phyloP scores from a whole-genome alignment of 1,140 invertebrate species.

The Acyrthosiphon pisum region DNA sequence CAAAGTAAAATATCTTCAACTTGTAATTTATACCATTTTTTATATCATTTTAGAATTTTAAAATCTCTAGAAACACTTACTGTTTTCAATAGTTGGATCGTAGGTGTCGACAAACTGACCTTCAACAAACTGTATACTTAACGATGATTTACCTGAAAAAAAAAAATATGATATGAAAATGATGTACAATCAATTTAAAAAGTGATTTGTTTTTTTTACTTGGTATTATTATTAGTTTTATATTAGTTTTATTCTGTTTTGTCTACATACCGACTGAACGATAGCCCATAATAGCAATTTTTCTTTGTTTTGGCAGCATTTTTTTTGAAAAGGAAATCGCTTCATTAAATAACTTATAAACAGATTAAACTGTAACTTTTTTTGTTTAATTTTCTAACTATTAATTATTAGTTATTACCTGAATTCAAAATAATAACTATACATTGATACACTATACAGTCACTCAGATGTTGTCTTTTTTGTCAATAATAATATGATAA shows the following conservation, averaged over 20 bases:
- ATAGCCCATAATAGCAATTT: slow-evolving; percentile 97
- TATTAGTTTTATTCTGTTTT: slow-evolving; percentile 39
- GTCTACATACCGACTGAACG: slow-evolving; percentile 86
- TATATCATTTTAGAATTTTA: background rate
- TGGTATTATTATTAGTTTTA: background rate
- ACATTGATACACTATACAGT: too few species aligned
- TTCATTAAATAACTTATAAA: background rate
- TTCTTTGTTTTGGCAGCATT: slow-evolving; percentile 88
- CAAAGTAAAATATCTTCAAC: background rate
- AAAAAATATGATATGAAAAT: background rate
- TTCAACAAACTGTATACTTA: slow-evolving; percentile 98
- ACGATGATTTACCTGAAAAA: slow-evolving; percentile 89
- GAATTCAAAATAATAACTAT: background rate
- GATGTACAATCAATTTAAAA: background rate
- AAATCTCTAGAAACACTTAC: slow-evolving; percentile 73
- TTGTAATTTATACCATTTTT: too few species aligned
- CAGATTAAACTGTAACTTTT: background rate
- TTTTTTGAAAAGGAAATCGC: slow-evolving; percentile 60
- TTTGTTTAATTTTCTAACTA: background rate
- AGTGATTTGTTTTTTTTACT: background rate
- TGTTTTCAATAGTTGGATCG: slow-evolving; percentile 98
- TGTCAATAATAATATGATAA: too few species aligned
- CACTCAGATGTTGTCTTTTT: too few species aligned
- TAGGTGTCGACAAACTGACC: slow-evolving; percentile 98
- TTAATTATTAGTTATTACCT: background rate